Conservation (phyloP, 2,888 invertebrate species). For the Hypomecis punctinalis region DNA sequence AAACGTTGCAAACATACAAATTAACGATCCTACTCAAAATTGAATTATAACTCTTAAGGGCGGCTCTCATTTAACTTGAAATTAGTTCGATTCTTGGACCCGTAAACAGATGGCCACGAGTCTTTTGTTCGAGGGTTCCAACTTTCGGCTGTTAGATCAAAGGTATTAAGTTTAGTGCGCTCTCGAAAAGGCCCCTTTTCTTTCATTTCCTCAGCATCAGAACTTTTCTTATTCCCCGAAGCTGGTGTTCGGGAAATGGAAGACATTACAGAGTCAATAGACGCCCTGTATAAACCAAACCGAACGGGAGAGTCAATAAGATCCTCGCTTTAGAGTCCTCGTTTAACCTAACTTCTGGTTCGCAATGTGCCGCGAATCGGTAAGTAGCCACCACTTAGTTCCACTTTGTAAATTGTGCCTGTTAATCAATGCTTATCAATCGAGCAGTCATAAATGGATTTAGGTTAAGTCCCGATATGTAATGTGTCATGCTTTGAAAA, state of each 20-base stretch:
- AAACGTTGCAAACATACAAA: conserved; percentile 46
- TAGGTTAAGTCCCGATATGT: conserved; percentile 26
- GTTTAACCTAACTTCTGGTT: conserved; percentile 69
- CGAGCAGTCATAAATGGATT: conserved; percentile 39
- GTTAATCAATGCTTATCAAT: conserved; percentile 63
- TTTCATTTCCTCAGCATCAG: conserved; percentile 70
- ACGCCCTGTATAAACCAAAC: conserved; percentile 64
- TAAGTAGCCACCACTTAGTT: conserved; percentile 52
- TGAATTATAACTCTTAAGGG: conserved; percentile 71
- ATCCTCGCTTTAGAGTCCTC: conserved; percentile 70
- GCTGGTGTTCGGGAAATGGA: conserved; percentile 80
- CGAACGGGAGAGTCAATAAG: conserved; percentile 75
- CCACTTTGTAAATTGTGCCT: conserved; percentile 59
- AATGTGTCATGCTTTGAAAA: conserved; percentile 31
- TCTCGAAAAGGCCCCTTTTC: conserved; percentile 72
- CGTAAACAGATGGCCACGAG: conserved; percentile 72
- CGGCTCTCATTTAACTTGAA: conserved; percentile 78
- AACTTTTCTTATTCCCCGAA: conserved; percentile 81
- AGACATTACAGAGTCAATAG: conserved; percentile 82
- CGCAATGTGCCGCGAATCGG: conserved; percentile 64
- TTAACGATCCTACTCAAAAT: conserved; percentile 62
- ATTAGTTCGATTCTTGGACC: conserved; percentile 70
- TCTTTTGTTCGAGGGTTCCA: conserved; percentile 76
- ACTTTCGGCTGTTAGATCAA: conserved; percentile 78
- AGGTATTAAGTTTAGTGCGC: conserved; percentile 77